A percentile compares a stretch with the other conserved stretches of the same genome.
phyloP scores from a whole-genome alignment of 2,797 vertebrate species.

The Tokudaia muenninki region DNA sequence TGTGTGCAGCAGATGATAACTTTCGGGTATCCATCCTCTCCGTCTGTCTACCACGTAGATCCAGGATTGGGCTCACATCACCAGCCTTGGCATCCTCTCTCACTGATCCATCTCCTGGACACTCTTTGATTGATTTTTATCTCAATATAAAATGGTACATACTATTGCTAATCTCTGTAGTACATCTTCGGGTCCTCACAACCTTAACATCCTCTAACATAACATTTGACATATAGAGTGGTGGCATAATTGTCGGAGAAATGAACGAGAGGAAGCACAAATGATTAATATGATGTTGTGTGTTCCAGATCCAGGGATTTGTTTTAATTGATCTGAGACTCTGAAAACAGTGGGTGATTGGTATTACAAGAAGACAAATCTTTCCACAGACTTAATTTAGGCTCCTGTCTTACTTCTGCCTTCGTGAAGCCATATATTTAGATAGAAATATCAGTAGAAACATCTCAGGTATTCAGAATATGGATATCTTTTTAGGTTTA shows the following conservation, averaged over 20 bases:
- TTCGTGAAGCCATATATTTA: neutral
- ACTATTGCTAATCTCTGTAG: neutral
- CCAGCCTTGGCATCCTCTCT: neutral
- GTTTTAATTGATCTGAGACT: neutral
- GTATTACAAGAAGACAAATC: neutral
- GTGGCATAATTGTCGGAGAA: neutral
- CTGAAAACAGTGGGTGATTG: neutral
- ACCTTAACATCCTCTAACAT: neutral
- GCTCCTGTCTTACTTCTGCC: neutral
- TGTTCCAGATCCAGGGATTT: neutral
- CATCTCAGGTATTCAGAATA: neutral
- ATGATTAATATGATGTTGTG: neutral
- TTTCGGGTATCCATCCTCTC: neutral
- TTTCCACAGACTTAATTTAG: neutral
- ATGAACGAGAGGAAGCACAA: neutral
- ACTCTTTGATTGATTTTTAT: neutral
- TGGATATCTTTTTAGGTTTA: neutral
- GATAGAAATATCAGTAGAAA: neutral
- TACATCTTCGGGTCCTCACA: neutral
- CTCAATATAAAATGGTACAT: too few relatives aligned
- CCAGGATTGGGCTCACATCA: neutral
- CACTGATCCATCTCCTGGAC: neutral
- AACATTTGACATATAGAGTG: neutral
- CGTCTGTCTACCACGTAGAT: neutral
- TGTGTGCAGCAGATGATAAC: neutral